Evolutionary conservation across 1,140 invertebrate species (phyloP).

Genomic region (Ostrea denselamellosa): DNA sequence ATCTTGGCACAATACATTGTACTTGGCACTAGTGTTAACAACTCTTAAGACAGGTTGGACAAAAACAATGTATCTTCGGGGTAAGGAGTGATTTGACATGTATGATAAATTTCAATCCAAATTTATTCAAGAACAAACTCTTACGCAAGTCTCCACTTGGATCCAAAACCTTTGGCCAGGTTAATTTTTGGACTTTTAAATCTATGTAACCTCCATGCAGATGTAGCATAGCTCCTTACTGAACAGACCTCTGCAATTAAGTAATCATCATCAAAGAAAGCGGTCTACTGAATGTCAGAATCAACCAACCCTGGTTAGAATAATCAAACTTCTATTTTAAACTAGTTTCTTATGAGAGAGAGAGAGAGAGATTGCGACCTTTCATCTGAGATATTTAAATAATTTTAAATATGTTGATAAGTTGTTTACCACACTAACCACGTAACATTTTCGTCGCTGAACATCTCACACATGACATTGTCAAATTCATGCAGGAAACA

Average conservation of each 20-base stretch:
- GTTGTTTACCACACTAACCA: not conserved
- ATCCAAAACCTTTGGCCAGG: not conserved
- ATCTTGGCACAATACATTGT: not conserved
- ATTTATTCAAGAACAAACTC: not conserved
- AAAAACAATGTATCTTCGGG: no score
- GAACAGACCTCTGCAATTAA: not conserved
- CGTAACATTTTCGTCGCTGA: not conserved
- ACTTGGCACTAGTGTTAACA: not conserved
- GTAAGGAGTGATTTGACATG: no score
- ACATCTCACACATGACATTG: not conserved
- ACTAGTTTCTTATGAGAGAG: no score
- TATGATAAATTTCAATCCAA: not conserved
- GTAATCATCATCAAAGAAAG: not conserved
- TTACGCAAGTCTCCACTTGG: constrained; percentile 14
- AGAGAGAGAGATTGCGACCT: no score
- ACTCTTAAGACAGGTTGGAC: no score
- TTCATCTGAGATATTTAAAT: no score
- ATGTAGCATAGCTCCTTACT: not conserved
- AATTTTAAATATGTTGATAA: not conserved
- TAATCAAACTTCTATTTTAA: no score
- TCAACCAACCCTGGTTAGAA: no score
- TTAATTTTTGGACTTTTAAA: not conserved
- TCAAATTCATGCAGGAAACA: not conserved
- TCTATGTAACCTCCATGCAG: not conserved
- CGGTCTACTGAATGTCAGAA: no score